phyloP scores from a whole-genome alignment of 2,797 vertebrate genomes.

The Manis crassicaudata region DNA sequence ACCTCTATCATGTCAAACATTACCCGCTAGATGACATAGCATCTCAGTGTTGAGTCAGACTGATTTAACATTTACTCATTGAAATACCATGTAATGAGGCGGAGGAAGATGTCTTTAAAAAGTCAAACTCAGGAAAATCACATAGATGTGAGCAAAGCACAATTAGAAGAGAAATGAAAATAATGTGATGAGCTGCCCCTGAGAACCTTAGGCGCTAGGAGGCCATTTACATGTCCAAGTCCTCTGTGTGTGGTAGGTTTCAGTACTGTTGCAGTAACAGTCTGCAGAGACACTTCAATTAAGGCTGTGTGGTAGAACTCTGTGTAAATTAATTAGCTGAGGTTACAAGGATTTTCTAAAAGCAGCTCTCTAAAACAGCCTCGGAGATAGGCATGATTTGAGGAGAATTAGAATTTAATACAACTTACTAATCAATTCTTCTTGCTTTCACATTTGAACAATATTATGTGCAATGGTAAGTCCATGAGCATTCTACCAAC shows the following conservation, averaged over 20 bases:
- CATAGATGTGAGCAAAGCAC: constrained; percentile 25
- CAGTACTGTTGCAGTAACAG: not conserved
- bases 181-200: constrained; percentile 21
- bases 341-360: constrained; percentile 68
- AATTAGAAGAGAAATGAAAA: constrained; percentile 60
- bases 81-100: constrained; percentile 38
- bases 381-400: constrained; percentile 54
- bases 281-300: constrained; percentile 53
- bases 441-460: constrained; percentile 81
- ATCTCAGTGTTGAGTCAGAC: not conserved
- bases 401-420: constrained; percentile 81
- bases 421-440: constrained; percentile 83
- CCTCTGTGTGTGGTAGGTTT: not conserved
- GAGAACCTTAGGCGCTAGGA: constrained; percentile 3
- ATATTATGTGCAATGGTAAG: constrained; percentile 77
- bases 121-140: constrained; percentile 46
- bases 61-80: constrained; percentile 42
- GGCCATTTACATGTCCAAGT: constrained; percentile 58
- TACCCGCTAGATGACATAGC: not conserved
- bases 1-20: not conserved
- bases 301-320: constrained; percentile 55
- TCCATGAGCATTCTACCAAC: constrained; percentile 81
- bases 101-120: constrained; percentile 21
- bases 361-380: constrained; percentile 32
- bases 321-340: constrained; percentile 72